Evolutionary conservation across 2,113 vertebrate species (phyloP).

Genomic region (Ciconia boyciana): DNA sequence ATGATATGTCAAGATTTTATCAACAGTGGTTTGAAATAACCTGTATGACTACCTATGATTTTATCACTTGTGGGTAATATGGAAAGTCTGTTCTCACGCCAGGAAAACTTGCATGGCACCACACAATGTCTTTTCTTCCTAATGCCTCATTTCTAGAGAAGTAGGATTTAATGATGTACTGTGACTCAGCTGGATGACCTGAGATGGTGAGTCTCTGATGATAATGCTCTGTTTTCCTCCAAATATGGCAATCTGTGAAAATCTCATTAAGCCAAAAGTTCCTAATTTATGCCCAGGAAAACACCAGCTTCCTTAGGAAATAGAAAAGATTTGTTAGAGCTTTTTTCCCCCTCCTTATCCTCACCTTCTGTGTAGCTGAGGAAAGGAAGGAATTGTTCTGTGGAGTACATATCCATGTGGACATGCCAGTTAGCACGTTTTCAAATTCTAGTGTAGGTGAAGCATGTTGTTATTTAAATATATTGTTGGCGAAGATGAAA

Average conservation of each 20-base stretch:
- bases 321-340: neutral
- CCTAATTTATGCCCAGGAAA: neutral
- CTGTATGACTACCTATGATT: neutral
- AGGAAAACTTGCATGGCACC: neutral
- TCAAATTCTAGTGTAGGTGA: neutral
- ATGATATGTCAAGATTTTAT: conserved; percentile 1
- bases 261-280: neutral
- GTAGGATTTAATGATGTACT: neutral
- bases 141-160: neutral
- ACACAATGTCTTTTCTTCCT: neutral
- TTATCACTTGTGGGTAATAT: neutral
- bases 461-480: neutral
- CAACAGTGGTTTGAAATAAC: neutral
- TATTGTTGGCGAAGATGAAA: neutral
- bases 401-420: neutral
- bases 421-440: neutral
- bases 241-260: neutral
- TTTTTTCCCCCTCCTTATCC: neutral
- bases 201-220: neutral
- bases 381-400: neutral
- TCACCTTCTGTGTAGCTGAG: neutral
- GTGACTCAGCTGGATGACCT: neutral
- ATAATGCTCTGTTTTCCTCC: neutral
- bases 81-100: neutral
- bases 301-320: neutral